These are phyloP conservation scores for Delia radicum DNA, from an alignment of 1,140 invertebrate genomes.

Conservation along the genomic window DNA sequence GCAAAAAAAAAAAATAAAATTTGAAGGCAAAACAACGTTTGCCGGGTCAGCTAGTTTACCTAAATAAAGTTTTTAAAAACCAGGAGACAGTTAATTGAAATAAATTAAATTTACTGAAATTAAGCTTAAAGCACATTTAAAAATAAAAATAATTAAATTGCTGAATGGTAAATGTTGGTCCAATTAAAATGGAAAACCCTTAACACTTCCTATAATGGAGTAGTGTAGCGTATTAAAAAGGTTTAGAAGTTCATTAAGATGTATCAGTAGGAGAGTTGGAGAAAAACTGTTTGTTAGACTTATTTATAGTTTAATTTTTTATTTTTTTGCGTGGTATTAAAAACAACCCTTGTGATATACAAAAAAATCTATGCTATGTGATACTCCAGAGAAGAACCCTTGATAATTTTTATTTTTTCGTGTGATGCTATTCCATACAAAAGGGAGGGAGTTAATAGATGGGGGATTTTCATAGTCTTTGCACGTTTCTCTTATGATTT, in stretches of 20 bases:
- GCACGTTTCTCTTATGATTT: not conserved
- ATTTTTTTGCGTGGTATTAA: constrained; percentile 30
- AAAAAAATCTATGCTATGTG: not conserved
- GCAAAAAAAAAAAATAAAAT: too few relatives aligned
- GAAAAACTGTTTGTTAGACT: not conserved
- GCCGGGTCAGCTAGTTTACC: too few relatives aligned
- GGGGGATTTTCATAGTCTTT: not conserved
- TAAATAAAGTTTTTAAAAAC: too few relatives aligned
- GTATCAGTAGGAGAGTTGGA: not conserved
- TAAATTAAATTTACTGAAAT: too few relatives aligned
- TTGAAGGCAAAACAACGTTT: too few relatives aligned
- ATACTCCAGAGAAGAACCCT: not conserved
- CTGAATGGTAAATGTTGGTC: too few relatives aligned
- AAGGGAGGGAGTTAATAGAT: not conserved
- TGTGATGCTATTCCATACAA: not conserved
- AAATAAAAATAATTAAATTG: too few relatives aligned
- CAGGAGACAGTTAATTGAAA: too few relatives aligned
- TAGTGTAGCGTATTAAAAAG: not conserved
- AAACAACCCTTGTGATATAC: not conserved
- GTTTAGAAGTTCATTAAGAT: not conserved
- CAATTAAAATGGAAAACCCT: too few relatives aligned
- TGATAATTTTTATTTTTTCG: not conserved
- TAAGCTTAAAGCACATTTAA: too few relatives aligned
- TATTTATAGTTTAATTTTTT: not conserved
- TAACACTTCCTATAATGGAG: too few relatives aligned